Conservation (phyloP, 2,113 vertebrate genomes). For the Mus pahari region DNA sequence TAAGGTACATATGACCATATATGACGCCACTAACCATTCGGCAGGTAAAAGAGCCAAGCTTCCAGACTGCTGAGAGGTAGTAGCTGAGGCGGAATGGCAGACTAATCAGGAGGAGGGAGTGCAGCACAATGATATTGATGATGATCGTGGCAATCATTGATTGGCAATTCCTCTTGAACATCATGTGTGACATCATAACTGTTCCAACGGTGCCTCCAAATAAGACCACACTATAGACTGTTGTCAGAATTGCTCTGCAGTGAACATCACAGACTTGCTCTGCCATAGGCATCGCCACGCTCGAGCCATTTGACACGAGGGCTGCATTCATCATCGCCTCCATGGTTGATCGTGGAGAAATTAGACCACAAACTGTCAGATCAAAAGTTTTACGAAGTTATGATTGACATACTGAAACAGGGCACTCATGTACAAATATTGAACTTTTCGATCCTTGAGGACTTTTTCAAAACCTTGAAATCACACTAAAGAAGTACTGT, state of each 20-base stretch:
- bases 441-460: neutral
- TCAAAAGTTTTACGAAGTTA: constrained; percentile 44
- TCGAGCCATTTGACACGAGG: neutral
- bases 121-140: constrained; percentile 81
- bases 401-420: neutral
- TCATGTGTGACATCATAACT: constrained; percentile 73
- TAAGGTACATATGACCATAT: constrained; percentile 84
- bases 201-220: constrained; percentile 74
- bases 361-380: constrained; percentile 16
- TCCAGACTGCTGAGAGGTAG: constrained; percentile 79
- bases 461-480: constrained; percentile 20
- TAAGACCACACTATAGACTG: constrained; percentile 73
- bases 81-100: constrained; percentile 85
- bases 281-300: rapidly evolving
- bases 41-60: constrained; percentile 76
- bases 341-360: constrained; percentile 4
- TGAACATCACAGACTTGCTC: rapidly evolving
- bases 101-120: constrained; percentile 80
- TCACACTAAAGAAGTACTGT: neutral
- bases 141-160: constrained; percentile 71
- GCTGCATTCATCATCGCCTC: constrained; percentile 57
- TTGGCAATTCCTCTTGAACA: constrained; percentile 69
- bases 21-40: constrained; percentile 68
- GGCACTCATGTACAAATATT: neutral
- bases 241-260: constrained; percentile 63